Conservation (phyloP, 2,888 invertebrate genomes). For the Melipona beecheii region DNA sequence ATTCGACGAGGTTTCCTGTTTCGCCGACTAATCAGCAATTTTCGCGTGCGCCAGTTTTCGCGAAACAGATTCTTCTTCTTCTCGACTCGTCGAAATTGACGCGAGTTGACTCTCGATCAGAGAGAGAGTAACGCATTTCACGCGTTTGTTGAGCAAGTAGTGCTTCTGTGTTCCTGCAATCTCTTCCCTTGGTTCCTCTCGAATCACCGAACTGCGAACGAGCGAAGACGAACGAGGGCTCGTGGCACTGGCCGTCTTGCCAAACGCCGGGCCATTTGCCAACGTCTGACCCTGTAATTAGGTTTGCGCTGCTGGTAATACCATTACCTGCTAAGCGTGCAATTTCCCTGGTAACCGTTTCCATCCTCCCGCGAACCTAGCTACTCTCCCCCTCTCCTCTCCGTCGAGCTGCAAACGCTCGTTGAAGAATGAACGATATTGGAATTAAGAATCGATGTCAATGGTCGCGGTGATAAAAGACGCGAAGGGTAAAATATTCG, state of each 20-base stretch:
- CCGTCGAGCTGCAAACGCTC: background rate
- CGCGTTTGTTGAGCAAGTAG: too few species aligned
- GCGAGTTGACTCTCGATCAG: background rate
- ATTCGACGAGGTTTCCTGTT: slow-evolving; percentile 24
- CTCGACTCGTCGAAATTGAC: background rate
- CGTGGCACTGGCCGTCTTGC: slow-evolving; percentile 50
- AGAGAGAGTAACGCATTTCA: background rate
- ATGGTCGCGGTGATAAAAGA: too few species aligned
- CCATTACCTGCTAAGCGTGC: slow-evolving; percentile 79
- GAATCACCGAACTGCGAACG: slow-evolving; percentile 44
- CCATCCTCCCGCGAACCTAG: slow-evolving; percentile 9
- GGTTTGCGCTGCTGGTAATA: slow-evolving; percentile 79
- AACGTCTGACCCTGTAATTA: slow-evolving; percentile 81
- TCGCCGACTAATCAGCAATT: slow-evolving; percentile 37
- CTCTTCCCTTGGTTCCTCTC: slow-evolving; percentile 26
- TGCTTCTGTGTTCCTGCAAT: background rate
- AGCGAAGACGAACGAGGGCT: slow-evolving; percentile 33
- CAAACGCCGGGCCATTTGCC: slow-evolving; percentile 74
- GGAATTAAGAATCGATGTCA: too few species aligned
- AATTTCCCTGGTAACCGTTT: slow-evolving; percentile 74
- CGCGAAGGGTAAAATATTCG: too few species aligned
- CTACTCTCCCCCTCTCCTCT: too few species aligned
- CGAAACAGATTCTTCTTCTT: background rate
- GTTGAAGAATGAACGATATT: background rate
- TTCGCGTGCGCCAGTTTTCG: background rate